Evolutionary conservation across 2,888 invertebrate genomes (phyloP).

Genomic region (Nomada ruficornis): DNA sequence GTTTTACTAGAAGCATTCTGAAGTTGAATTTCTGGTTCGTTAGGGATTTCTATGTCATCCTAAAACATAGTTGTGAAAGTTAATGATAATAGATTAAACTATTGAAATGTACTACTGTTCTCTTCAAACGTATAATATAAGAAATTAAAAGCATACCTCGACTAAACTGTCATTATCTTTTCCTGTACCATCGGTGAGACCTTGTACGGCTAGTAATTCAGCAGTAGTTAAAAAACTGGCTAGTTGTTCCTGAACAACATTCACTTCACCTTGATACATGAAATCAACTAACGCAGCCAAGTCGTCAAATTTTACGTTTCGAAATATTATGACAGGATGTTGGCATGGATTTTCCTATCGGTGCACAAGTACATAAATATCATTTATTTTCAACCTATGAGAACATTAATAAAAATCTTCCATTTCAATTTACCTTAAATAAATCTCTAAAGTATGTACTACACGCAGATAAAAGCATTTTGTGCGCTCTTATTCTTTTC

Average conservation of each 20-base stretch:
- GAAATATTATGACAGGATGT: constrained; percentile 92
- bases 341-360: constrained; percentile 91
- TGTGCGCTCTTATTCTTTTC: constrained; percentile 92
- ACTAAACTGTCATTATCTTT: constrained; percentile 80
- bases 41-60: constrained; percentile 83
- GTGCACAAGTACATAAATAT: constrained; percentile 70
- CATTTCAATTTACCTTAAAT: constrained; percentile 81
- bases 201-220: constrained; percentile 91
- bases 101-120: not conserved
- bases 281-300: constrained; percentile 92
- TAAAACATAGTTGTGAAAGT: constrained; percentile 51
- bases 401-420: not conserved
- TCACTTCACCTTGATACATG: constrained; percentile 93
- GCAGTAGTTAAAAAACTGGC: constrained; percentile 92
- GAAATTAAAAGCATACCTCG: constrained; percentile 72
- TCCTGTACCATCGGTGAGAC: constrained; percentile 88
- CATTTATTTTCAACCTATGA: not conserved
- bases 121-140: not conserved
- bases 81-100: not conserved
- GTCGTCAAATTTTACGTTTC: constrained; percentile 91
- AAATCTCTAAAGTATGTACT: constrained; percentile 90
- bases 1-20: constrained; percentile 80
- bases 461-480: constrained; percentile 93
- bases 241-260: constrained; percentile 91
- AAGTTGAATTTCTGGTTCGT: constrained; percentile 83